phyloP scores from a whole-genome alignment of 2,113 vertebrate species.

The Menidia beryllina region DNA sequence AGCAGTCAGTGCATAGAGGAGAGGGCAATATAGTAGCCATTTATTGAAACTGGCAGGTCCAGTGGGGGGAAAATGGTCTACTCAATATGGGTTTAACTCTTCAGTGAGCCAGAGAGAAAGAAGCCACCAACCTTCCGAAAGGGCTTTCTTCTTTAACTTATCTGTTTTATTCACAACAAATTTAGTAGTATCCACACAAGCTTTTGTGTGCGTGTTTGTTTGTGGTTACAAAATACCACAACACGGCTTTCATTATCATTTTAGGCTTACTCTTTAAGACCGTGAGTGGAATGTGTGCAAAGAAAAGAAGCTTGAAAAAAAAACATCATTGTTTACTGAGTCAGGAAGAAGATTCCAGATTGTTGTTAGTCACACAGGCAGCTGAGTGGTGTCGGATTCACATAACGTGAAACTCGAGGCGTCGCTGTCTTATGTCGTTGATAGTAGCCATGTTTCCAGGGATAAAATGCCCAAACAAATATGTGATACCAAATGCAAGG shows the following conservation, averaged over 20 bases:
- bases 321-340: background rate
- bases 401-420: constrained; percentile 26
- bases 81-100: constrained; percentile 39
- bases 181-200: background rate
- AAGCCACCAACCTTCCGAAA: too few relatives aligned
- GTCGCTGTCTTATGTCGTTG: background rate
- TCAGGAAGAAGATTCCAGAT: background rate
- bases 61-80: constrained; percentile 17
- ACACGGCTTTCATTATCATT: background rate
- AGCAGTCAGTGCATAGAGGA: constrained; percentile 29
- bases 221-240: background rate
- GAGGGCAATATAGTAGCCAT: constrained; percentile 24
- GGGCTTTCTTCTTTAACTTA: too few relatives aligned
- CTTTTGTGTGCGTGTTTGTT: background rate
- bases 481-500: constrained; percentile 4
- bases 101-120: background rate
- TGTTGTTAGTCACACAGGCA: background rate
- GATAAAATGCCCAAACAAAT: constrained; percentile 28
- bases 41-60: constrained; percentile 60
- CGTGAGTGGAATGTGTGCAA: background rate
- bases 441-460: constrained; percentile 9
- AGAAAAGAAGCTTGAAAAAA: background rate
- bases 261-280: background rate
- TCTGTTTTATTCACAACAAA: background rate
- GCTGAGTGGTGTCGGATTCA: background rate